Evolutionary conservation across 1,140 invertebrate genomes (phyloP).

Genomic region (Archegozetes longisetosus): DNA sequence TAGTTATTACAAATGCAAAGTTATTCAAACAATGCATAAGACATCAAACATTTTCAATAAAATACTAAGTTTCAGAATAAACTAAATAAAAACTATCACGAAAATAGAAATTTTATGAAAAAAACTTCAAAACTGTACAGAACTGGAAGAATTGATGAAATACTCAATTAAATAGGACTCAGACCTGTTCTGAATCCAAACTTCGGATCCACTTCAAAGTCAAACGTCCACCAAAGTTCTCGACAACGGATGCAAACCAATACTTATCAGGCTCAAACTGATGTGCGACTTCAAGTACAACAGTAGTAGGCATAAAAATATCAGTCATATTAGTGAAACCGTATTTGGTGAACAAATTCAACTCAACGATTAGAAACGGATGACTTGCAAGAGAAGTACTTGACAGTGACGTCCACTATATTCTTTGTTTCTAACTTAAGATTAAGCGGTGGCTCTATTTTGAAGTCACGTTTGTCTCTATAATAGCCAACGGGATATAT

Average conservation of each 20-base stretch:
- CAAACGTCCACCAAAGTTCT: slow-evolving; percentile 6
- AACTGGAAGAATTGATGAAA: too few relatives aligned
- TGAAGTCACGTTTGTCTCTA: not conserved
- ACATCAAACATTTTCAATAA: too few relatives aligned
- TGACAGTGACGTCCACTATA: slow-evolving; percentile 2
- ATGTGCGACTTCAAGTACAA: slow-evolving; percentile 5
- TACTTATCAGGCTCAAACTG: not conserved
- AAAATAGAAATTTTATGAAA: too few relatives aligned
- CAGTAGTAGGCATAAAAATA: not conserved
- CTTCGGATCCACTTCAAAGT: slow-evolving; percentile 3
- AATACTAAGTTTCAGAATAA: too few relatives aligned
- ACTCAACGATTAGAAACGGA: not conserved
- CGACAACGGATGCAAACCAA: slow-evolving; percentile 5
- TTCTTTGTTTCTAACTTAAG: not conserved
- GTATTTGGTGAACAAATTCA: not conserved
- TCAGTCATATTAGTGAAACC: not conserved
- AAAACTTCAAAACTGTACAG: too few relatives aligned
- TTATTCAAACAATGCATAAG: too few relatives aligned
- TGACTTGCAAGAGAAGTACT: not conserved
- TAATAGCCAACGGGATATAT: slow-evolving; percentile 3
- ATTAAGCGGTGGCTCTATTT: not conserved
- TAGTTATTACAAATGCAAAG: too few relatives aligned
- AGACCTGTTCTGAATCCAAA: too few relatives aligned
- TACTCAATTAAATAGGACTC: too few relatives aligned
- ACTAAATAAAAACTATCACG: too few relatives aligned